Evolutionary conservation across 2,113 vertebrate species (phyloP), one percentile per base, ranked within the genome.

Genomic region (Nansenia antarctica): DNA sequence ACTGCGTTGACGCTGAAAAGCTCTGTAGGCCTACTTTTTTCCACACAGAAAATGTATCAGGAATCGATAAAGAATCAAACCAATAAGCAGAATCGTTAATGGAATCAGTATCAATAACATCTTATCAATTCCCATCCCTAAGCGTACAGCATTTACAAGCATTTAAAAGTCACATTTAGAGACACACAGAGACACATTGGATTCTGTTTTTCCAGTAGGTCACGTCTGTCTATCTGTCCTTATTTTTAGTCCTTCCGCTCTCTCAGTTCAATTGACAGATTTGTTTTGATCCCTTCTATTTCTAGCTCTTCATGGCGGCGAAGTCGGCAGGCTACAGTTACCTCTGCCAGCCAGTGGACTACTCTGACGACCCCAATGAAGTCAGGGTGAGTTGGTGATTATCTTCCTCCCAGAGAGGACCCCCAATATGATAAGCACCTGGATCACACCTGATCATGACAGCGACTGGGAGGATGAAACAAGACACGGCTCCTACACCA

Each of bases 301-400:
- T 82, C 55, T 81, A 99, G 98, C 92, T 99, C 74, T 95, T 99
- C 77, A 90, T 98, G 87, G 95, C 95, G 52, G 95, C 96, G 1
- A 93, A 93, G 86, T 92, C 95, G 61, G 96, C 96, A 35, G 94
- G 94, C 69, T 99, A 99, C 91, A 99, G 98, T 82, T 99, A 99
- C 86, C 92, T 98, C 80, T 99, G 98, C 85, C 98, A 99, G 87
- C 86, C 87, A 11, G 98, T 99, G 85, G 92, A 96, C 90, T 98
- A 99, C 83, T 96, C 97, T 68, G 91, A 99, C 27, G 94, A 99
- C 42, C 94, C 94, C 81, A 94, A 99, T 89, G 98, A 99, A 98
- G 96, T 99, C 87, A 94, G 98, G 92, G 98, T 99, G 88, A 96
- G 96, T 95, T 85, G n/a, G n/a, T n/a, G n/a, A n/a, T n/a, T n/a